Evolutionary conservation across 2,113 vertebrate genomes (phyloP).

Genomic region (Pithys albifrons): DNA sequence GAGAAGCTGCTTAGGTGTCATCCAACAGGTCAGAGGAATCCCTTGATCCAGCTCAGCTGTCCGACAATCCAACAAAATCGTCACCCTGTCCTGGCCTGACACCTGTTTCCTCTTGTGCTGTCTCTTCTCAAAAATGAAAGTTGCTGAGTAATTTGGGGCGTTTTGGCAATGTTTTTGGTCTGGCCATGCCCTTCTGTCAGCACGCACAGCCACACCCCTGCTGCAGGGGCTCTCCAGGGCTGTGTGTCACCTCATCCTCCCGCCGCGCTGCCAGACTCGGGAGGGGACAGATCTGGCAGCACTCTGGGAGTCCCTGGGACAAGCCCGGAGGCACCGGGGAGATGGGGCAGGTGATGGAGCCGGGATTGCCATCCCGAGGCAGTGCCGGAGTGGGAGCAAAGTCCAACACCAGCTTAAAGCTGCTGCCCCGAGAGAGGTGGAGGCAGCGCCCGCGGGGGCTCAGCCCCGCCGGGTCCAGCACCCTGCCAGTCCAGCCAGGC

Average conservation of each 20-base stretch:
- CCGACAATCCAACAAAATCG: too few species aligned
- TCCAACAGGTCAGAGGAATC: too few species aligned
- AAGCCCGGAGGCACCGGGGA: not conserved
- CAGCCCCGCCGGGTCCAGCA: not conserved
- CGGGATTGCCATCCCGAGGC: fast-evolving
- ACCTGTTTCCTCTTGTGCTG: too few species aligned
- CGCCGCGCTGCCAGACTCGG: fast-evolving
- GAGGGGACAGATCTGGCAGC: not conserved
- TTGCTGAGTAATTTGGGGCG: too few species aligned
- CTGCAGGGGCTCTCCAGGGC: not conserved
- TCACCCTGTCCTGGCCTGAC: too few species aligned
- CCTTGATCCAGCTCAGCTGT: too few species aligned
- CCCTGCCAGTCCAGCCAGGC: not conserved
- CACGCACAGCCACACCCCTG: not conserved
- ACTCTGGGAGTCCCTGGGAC: not conserved
- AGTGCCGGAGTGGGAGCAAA: not conserved
- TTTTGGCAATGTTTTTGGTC: too few species aligned
- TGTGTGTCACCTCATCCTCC: fast-evolving
- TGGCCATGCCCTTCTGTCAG: too few species aligned
- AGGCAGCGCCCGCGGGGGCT: fast-evolving
- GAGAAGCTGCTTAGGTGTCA: too few species aligned
- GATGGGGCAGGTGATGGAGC: not conserved
- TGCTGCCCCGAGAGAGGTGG: not conserved
- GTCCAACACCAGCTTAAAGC: not conserved
- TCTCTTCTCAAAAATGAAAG: too few species aligned